These are phyloP conservation scores for Poeciliopsis occidentalis DNA, from an alignment of 2,113 vertebrate species.

Conservation along the genomic window DNA sequence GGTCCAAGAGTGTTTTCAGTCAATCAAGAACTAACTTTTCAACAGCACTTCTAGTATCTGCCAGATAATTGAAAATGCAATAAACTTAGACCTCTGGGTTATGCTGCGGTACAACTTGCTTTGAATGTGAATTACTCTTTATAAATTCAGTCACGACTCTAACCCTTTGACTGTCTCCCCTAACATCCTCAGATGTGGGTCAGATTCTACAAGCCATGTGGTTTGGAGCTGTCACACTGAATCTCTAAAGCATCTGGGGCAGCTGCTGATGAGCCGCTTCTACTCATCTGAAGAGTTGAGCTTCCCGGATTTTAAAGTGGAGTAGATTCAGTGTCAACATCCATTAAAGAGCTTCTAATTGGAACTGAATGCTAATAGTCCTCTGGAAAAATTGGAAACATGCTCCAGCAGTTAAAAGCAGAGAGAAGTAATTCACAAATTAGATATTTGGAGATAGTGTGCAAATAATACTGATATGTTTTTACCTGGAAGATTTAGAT, in stretches of 20 bases:
- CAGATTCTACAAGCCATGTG: conserved; percentile 47
- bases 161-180: conserved; percentile 31
- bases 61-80: conserved; percentile 52
- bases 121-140: conserved; percentile 54
- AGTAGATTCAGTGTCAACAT: conserved; percentile 71
- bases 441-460: conserved; percentile 22
- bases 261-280: conserved; percentile 40
- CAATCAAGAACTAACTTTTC: conserved; percentile 50
- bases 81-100: conserved; percentile 26
- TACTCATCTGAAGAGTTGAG: conserved; percentile 44
- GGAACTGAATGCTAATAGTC: conserved; percentile 71
- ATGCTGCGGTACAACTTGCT: conserved; percentile 19
- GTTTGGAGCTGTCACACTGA: conserved; percentile 43
- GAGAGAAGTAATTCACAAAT: conserved; percentile 44
- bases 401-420: conserved; percentile 51
- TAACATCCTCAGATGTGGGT: conserved; percentile 52
- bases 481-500: not conserved
- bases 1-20: conserved; percentile 36
- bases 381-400: conserved; percentile 65
- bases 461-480: not conserved
- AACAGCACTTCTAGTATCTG: conserved; percentile 39
- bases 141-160: conserved; percentile 56
- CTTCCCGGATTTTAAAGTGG: conserved; percentile 57
- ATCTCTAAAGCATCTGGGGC: conserved; percentile 57
- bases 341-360: conserved; percentile 69